Evolutionary conservation across 2,888 invertebrate species (phyloP).

Genomic region (Asteroscopus sphinx): DNA sequence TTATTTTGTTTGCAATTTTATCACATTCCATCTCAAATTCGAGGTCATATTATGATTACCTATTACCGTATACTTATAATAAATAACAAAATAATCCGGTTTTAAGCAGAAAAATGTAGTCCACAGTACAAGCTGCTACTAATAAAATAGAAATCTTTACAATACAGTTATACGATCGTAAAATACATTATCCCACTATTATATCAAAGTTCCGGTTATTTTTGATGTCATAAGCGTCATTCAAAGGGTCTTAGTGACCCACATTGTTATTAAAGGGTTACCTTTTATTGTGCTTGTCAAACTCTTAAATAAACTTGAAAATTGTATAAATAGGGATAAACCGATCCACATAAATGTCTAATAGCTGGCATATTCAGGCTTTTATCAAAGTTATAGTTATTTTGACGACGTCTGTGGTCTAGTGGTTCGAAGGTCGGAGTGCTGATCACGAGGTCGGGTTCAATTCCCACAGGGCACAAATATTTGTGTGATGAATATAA

Average conservation of each 20-base stretch:
- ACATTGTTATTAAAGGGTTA: constrained; percentile 33
- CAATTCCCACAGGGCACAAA: too few relatives aligned
- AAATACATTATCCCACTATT: constrained; percentile 60
- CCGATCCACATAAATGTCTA: too few relatives aligned
- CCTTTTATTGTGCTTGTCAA: constrained; percentile 21
- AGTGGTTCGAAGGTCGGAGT: too few relatives aligned
- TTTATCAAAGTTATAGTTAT: too few relatives aligned
- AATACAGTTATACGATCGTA: constrained; percentile 67
- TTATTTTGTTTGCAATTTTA: constrained; percentile 36
- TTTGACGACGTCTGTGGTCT: too few relatives aligned
- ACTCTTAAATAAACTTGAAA: constrained; percentile 12
- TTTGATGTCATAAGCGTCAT: constrained; percentile 52
- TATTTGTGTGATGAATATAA: too few relatives aligned
- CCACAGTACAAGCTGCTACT: constrained; percentile 40
- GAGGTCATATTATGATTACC: constrained; percentile 37
- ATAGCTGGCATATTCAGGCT: too few relatives aligned
- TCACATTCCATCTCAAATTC: constrained; percentile 34
- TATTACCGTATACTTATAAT: constrained; percentile 43
- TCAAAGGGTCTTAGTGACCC: constrained; percentile 48
- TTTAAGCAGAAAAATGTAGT: constrained; percentile 58
- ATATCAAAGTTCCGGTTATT: constrained; percentile 55
- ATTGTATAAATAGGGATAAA: too few relatives aligned
- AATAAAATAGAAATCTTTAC: constrained; percentile 63
- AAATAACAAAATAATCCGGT: constrained; percentile 55
- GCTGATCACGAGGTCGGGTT: too few relatives aligned